Evolutionary conservation across 1,140 invertebrate species (phyloP).

Genomic region (Ostrea denselamellosa): DNA sequence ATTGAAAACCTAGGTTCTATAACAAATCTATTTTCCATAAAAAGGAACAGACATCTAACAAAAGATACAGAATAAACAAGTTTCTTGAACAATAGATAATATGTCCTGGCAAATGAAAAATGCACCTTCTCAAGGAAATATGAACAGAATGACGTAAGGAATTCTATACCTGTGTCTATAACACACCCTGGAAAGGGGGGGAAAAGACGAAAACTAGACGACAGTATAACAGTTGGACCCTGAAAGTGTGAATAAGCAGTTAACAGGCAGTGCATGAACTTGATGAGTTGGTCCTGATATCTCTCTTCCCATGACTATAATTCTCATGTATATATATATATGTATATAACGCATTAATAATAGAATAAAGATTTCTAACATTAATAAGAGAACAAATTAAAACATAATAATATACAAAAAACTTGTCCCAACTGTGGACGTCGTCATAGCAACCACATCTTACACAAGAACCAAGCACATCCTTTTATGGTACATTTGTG

Average conservation of each 20-base stretch:
- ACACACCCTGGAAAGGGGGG: not conserved
- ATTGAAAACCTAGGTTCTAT: slow-evolving; percentile 17
- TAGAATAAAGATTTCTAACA: slow-evolving; percentile 32
- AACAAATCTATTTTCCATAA: slow-evolving; percentile 5
- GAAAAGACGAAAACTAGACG: not conserved
- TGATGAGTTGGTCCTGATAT: slow-evolving; percentile 14
- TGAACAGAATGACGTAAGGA: slow-evolving; percentile 16
- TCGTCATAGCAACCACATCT: slow-evolving; percentile 56
- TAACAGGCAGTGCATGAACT: slow-evolving; percentile 34
- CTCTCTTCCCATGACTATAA: slow-evolving; percentile 21
- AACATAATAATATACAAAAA: slow-evolving; percentile 37
- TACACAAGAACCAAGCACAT: slow-evolving; percentile 2
- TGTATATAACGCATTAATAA: slow-evolving; percentile 34
- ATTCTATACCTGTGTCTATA: slow-evolving; percentile 12
- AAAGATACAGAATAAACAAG: slow-evolving; percentile 20
- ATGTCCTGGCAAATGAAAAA: slow-evolving; percentile 26
- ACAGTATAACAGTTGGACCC: slow-evolving; percentile 25
- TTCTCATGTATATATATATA: slow-evolving; percentile 14
- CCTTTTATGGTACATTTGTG: not conserved
- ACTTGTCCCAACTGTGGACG: slow-evolving; percentile 57
- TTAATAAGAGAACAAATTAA: slow-evolving; percentile 6
- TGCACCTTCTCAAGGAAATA: slow-evolving; percentile 31
- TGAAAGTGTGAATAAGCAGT: not conserved
- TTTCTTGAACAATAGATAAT: slow-evolving; percentile 18
- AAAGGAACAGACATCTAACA: not conserved